phyloP scores from a whole-genome alignment of 2,888 invertebrate genomes.

The Thumatha senex region DNA sequence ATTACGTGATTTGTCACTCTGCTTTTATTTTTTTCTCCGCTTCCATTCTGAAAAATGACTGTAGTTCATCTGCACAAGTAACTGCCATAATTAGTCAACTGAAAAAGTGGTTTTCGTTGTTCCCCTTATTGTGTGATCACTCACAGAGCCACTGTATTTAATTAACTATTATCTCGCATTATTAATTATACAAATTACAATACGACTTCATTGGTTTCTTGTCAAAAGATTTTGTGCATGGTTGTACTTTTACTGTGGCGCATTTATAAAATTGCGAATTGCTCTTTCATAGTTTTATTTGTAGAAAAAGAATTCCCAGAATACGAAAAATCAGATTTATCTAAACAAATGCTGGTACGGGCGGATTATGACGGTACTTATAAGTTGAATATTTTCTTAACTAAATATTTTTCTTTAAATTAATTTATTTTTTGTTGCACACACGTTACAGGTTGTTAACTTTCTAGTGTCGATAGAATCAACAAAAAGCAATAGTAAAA shows the following conservation, averaged over 20 bases:
- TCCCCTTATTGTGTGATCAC: conserved; percentile 59
- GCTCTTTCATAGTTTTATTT: too few relatives aligned
- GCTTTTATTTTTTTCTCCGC: conserved; percentile 53
- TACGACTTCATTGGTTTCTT: conserved; percentile 15
- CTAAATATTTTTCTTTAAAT: background rate
- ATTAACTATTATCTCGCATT: conserved; percentile 40
- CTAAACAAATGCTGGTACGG: too few relatives aligned
- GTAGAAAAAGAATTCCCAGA: too few relatives aligned
- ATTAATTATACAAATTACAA: conserved; percentile 35
- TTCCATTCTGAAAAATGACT: conserved; percentile 70
- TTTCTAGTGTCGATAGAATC: conserved; percentile 4
- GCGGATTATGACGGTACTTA: too few relatives aligned
- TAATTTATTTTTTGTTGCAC: too few relatives aligned
- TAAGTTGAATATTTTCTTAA: background rate
- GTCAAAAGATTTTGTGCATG: conserved; percentile 12
- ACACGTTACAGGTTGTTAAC: background rate
- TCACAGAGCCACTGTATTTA: conserved; percentile 54
- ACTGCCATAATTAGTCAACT: conserved; percentile 68
- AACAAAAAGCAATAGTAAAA: conserved; percentile 13
- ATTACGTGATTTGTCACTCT: conserved; percentile 82
- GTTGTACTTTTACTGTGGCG: conserved; percentile 12
- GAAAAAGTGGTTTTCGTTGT: conserved; percentile 74
- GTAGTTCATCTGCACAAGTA: conserved; percentile 60
- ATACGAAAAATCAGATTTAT: too few relatives aligned
- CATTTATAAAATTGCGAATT: background rate